Evolutionary conservation across 2,797 vertebrate species (phyloP).

Genomic region (Lacerta viridis): DNA sequence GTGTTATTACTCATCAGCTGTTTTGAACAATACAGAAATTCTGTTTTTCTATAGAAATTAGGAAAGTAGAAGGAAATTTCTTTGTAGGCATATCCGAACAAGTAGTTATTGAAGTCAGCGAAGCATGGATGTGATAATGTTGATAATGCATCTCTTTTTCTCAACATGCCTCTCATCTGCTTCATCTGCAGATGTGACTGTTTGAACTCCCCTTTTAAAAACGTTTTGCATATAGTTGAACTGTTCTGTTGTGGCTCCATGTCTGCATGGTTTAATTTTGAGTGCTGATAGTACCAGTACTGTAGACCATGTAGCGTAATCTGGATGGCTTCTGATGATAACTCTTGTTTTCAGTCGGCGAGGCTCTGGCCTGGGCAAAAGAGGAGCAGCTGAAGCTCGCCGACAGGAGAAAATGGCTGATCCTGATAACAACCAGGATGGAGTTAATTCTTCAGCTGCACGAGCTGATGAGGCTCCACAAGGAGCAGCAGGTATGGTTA

Average conservation of each 20-base stretch:
- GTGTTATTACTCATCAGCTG: not conserved
- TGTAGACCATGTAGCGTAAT: not conserved
- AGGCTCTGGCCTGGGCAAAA: slow-evolving; percentile 99
- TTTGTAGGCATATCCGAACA: not conserved
- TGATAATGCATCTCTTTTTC: not conserved
- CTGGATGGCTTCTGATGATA: slow-evolving; percentile 44
- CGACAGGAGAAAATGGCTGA: slow-evolving; percentile 99
- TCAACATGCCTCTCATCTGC: not conserved
- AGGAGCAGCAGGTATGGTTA: slow-evolving; percentile 92
- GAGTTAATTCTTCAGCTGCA: slow-evolving; percentile 94
- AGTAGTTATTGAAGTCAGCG: not conserved
- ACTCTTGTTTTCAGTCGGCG: slow-evolving; percentile 89
- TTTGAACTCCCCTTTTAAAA: not conserved
- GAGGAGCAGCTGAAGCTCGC: slow-evolving; percentile 99
- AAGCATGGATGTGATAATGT: not conserved
- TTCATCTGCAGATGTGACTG: not conserved
- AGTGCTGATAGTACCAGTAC: not conserved
- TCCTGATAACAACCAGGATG: slow-evolving; percentile 98
- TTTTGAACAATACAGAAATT: not conserved
- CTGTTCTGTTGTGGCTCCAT: not conserved
- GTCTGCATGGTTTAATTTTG: not conserved
- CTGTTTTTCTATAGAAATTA: not conserved
- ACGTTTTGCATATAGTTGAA: not conserved
- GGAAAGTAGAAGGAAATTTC: not conserved
- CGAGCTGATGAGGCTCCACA: slow-evolving; percentile 96